phyloP scores from a whole-genome alignment of 2,797 vertebrate genomes.

The Linurgus olivaceus region DNA sequence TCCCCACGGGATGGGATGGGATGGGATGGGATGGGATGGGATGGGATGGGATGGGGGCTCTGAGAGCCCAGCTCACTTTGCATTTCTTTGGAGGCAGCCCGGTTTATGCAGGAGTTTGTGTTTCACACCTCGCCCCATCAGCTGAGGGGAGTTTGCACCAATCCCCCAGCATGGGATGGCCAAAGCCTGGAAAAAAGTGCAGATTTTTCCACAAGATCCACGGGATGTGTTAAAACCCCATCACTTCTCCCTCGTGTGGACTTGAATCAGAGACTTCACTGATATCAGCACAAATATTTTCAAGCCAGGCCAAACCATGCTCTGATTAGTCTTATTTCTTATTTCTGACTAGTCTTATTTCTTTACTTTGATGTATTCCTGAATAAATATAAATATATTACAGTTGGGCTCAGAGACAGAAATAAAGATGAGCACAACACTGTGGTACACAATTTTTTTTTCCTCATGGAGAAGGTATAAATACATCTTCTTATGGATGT shows the following conservation, averaged over 20 bases:
- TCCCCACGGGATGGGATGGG: neutral
- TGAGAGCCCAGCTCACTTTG: neutral
- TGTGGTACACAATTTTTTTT: neutral
- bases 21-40: neutral
- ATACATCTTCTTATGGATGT: neutral
- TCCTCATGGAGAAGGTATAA: neutral
- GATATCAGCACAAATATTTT: neutral
- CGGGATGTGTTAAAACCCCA: neutral
- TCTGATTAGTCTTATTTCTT: neutral
- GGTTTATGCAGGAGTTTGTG: neutral
- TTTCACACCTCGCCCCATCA: conserved; percentile 1
- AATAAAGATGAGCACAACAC: neutral
- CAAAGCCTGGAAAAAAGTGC: neutral
- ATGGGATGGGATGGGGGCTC: neutral
- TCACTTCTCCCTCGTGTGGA: neutral
- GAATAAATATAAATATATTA: neutral
- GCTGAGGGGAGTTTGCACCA: neutral
- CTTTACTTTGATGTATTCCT: neutral
- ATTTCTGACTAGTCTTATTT: no score
- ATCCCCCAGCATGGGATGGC: neutral
- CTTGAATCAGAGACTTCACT: accelerated
- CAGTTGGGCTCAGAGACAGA: neutral
- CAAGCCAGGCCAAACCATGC: neutral
- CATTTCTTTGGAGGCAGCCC: neutral
- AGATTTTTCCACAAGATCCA: neutral